Evolutionary conservation across 2,888 invertebrate species (phyloP), one percentile per base, ranked within the genome.

Genomic region (Polyommatus iphigenia): DNA sequence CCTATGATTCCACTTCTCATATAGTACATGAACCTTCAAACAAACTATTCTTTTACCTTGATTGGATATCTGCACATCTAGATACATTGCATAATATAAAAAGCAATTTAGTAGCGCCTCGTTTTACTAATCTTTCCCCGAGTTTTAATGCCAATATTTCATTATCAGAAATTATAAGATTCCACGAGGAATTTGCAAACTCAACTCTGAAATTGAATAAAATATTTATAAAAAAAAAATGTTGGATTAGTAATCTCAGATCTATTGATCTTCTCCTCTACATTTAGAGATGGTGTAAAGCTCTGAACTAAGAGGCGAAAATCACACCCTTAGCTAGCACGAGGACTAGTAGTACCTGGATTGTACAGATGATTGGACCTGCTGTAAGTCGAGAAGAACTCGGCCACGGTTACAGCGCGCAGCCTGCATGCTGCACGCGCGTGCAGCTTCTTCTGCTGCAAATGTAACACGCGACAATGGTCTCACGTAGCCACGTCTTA

Each of bases 401-500:
- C 89, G 85, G 20, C 91, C 91, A 24, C 88, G 85, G 78, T 90
- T 89, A 2, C 82, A 81, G 77, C 87, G 86, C 24, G 83, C 82
- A 5, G 87, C 85, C 67, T 90, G 81, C 75, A 90, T 82, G 0
- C 86, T 85, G 80, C 89, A 85, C 0, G 90, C 90, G 3, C 88
- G 86, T 2, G 87, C 4, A 3, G 82, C 88, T 0, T 88, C 86
- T 1, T 78, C 62, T 4, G 87, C 81, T 0, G 81, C 76, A 79
- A 85, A 90, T n/a, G 84, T 82, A n/a, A 88, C 85, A 24, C 87
- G 86, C 1, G 89, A 83, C 76, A 91, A 81, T 0, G 91, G 91
- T 1, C 88, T 85, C 62, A 91, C 89, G 80, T 84, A 87, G 0
- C 91, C 91, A 0, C 82, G 81, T 0, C 83, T 79, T 3, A 91